A percentile compares a stretch with the other conserved stretches of the same genome.
phyloP scores from a whole-genome alignment of 2,888 invertebrate genomes.

The Amiota communis region DNA sequence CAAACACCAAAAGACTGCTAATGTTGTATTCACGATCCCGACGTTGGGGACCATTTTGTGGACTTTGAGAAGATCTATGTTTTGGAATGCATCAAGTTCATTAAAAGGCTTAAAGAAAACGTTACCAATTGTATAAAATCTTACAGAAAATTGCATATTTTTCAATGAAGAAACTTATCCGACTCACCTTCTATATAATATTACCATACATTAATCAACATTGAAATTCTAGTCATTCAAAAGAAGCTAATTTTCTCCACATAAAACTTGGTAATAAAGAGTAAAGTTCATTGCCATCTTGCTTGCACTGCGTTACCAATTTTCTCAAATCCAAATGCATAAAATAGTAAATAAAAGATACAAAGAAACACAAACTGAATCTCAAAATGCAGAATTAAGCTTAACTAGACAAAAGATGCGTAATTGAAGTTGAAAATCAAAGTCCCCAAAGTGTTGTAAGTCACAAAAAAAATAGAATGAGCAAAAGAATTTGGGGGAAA shows the following conservation, averaged over 20 bases:
- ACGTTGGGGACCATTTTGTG: no score
- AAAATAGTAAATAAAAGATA: conserved; percentile 36
- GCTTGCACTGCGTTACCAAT: conserved; percentile 36
- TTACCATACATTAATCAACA: no score
- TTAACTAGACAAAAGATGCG: conserved; percentile 34
- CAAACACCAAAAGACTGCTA: no score
- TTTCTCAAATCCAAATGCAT: conserved; percentile 30
- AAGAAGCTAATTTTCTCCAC: conserved; percentile 20
- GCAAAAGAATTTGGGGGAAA: not conserved
- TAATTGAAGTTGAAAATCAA: conserved; percentile 14
- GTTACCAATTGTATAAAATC: no score
- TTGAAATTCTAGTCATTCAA: conserved; percentile 11
- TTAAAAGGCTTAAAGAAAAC: no score
- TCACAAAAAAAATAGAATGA: not conserved
- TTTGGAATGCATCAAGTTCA: no score
- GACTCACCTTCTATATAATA: no score
- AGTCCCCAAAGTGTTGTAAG: conserved; percentile 22
- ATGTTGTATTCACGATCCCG: no score
- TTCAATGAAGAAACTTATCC: no score
- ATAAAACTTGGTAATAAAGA: conserved; percentile 33
- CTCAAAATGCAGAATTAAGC: not conserved
- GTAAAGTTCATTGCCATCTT: conserved; percentile 35
- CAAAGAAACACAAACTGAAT: conserved; percentile 22
- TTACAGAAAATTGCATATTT: no score
- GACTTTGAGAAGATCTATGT: no score